phyloP scores from a whole-genome alignment of 2,113 vertebrate genomes.

The Pseudopodoces humilis region DNA sequence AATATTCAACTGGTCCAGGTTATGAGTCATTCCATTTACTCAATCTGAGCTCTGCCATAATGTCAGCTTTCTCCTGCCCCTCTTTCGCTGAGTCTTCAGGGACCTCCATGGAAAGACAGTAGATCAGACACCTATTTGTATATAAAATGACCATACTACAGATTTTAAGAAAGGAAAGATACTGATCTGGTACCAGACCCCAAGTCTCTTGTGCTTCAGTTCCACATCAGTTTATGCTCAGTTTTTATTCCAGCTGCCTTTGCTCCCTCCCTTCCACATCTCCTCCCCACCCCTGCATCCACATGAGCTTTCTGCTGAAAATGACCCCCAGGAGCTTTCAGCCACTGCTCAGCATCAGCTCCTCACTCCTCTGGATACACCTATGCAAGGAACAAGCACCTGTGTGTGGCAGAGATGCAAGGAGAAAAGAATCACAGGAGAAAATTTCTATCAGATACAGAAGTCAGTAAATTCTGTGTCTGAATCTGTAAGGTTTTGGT shows the following conservation, averaged over 20 bases:
- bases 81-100: neutral
- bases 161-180: neutral
- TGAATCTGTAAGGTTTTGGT: neutral
- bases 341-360: neutral
- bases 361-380: neutral
- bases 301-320: neutral
- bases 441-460: neutral
- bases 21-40: neutral
- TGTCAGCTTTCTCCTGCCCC: neutral
- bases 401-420: neutral
- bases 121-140: neutral
- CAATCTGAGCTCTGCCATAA: neutral
- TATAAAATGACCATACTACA: neutral
- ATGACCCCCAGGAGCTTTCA: neutral
- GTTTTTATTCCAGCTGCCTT: neutral
- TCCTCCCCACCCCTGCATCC: neutral
- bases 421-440: neutral
- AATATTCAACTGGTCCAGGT: neutral
- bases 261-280: neutral
- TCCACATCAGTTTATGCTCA: neutral
- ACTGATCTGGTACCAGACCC: neutral
- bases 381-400: neutral
- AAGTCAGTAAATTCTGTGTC: neutral
- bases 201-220: neutral
- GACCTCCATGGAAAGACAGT: neutral